Evolutionary conservation across 2,888 invertebrate genomes (phyloP).

Genomic region (Trisateles emortualis): DNA sequence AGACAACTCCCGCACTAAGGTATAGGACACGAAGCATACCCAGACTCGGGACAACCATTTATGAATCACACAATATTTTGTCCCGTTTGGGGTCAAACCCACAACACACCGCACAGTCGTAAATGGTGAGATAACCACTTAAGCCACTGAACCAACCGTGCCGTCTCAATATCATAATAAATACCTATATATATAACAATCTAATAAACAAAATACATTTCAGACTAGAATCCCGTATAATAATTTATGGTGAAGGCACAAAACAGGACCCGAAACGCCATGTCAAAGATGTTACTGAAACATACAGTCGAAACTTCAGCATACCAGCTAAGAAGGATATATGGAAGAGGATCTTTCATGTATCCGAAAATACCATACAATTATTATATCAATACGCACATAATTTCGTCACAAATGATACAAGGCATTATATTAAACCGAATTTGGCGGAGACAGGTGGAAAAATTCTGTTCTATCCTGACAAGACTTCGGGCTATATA

Average conservation of each 20-base stretch:
- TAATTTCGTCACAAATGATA: slow-evolving; percentile 88
- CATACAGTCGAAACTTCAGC: slow-evolving; percentile 86
- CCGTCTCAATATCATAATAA: too few species aligned
- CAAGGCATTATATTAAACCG: slow-evolving; percentile 89
- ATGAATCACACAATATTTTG: too few species aligned
- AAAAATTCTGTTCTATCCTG: slow-evolving; percentile 88
- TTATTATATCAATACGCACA: slow-evolving; percentile 89
- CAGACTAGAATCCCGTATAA: slow-evolving; percentile 71
- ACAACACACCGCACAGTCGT: too few species aligned
- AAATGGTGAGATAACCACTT: too few species aligned
- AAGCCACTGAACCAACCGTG: too few species aligned
- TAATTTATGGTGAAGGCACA: slow-evolving; percentile 67
- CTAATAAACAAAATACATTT: slow-evolving; percentile 10
- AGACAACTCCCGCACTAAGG: too few species aligned
- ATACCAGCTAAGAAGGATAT: slow-evolving; percentile 88
- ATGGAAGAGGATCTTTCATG: slow-evolving; percentile 88
- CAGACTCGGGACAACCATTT: too few species aligned
- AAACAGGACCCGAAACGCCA: slow-evolving; percentile 70
- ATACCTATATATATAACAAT: background rate
- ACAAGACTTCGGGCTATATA: slow-evolving; percentile 89
- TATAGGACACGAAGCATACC: too few species aligned
- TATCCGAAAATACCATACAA: slow-evolving; percentile 87
- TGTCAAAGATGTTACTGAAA: slow-evolving; percentile 85
- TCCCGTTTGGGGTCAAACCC: too few species aligned
- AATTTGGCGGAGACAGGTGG: slow-evolving; percentile 90